Percentiles rank a stretch among this genome's conserved stretches.
phyloP scores from a whole-genome alignment of 2,888 invertebrate genomes.

The Epiblema foenella region DNA sequence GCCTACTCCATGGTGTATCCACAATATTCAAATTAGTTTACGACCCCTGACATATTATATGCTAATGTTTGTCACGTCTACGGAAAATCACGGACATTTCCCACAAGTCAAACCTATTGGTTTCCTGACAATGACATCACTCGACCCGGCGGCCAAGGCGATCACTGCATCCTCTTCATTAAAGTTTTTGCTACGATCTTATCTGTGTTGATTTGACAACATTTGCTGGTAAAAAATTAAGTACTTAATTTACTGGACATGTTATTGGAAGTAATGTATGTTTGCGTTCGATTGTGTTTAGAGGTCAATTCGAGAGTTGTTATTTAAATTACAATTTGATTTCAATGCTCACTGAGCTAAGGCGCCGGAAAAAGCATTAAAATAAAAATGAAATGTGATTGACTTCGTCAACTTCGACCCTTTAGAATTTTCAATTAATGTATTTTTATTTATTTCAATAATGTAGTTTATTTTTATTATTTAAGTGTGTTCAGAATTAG shows the following conservation, averaged over 20 bases:
- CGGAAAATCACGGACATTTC: slow-evolving; percentile 40
- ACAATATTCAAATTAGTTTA: slow-evolving; percentile 4
- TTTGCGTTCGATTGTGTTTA: neutral
- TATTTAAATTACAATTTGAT: neutral
- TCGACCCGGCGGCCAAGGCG: slow-evolving; percentile 39
- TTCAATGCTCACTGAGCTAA: neutral
- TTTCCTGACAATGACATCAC: slow-evolving; percentile 43
- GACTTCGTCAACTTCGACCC: neutral
- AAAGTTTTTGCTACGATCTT: slow-evolving; percentile 37
- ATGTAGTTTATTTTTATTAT: neutral
- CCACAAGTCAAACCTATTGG: slow-evolving; percentile 30
- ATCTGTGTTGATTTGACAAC: slow-evolving; percentile 43
- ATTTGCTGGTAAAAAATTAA: slow-evolving; percentile 36
- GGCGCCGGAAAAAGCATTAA: neutral
- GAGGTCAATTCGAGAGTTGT: neutral
- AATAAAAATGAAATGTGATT: neutral
- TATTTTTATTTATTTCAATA: neutral
- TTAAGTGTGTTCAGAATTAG: too few species aligned
- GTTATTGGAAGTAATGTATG: slow-evolving; percentile 8
- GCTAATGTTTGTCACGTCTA: slow-evolving; percentile 41
- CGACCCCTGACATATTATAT: slow-evolving; percentile 24
- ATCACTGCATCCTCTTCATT: slow-evolving; percentile 42
- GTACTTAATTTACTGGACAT: slow-evolving; percentile 14
- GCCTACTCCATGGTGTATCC: too few species aligned
- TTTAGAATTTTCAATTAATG: neutral